These are phyloP conservation scores for Teleiodes luculella DNA, from an alignment of 2,888 invertebrate genomes.

Conservation along the genomic window DNA sequence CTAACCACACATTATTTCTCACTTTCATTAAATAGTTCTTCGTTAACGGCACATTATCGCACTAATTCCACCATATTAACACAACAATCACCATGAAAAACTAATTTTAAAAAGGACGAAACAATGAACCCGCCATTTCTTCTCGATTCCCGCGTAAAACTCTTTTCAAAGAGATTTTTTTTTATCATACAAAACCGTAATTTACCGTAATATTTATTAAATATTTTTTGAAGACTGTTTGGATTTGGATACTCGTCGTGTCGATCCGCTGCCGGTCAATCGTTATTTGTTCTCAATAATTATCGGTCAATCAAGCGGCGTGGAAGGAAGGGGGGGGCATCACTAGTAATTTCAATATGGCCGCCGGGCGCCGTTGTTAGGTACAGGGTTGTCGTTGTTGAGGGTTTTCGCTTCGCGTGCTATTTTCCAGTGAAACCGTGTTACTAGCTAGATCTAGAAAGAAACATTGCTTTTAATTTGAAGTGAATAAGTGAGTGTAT, in stretches of 20 bases:
- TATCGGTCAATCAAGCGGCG: background rate
- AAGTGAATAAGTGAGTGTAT: conserved; percentile 7
- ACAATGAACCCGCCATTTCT: too few relatives aligned
- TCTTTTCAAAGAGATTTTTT: too few relatives aligned
- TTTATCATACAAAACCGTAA: too few relatives aligned
- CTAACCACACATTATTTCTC: too few relatives aligned
- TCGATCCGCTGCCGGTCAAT: background rate
- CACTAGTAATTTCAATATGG: conserved; percentile 6
- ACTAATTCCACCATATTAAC: too few relatives aligned
- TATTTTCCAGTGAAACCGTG: background rate
- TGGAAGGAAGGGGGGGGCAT: background rate
- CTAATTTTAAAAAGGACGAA: too few relatives aligned
- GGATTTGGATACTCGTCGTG: background rate
- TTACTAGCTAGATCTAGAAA: background rate
- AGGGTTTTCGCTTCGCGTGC: background rate
- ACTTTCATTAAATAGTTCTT: too few relatives aligned
- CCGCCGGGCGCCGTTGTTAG: conserved; percentile 13
- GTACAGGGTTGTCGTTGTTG: too few relatives aligned
- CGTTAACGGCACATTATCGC: too few relatives aligned
- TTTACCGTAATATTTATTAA: too few relatives aligned
- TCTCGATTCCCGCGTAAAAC: too few relatives aligned
- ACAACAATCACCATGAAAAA: too few relatives aligned
- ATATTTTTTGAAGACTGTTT: background rate
- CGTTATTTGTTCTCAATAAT: background rate
- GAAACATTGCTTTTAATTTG: background rate